These are phyloP conservation scores for Neodiprion fabricii DNA, from an alignment of 1,140 invertebrate genomes.

Conservation along the genomic window DNA sequence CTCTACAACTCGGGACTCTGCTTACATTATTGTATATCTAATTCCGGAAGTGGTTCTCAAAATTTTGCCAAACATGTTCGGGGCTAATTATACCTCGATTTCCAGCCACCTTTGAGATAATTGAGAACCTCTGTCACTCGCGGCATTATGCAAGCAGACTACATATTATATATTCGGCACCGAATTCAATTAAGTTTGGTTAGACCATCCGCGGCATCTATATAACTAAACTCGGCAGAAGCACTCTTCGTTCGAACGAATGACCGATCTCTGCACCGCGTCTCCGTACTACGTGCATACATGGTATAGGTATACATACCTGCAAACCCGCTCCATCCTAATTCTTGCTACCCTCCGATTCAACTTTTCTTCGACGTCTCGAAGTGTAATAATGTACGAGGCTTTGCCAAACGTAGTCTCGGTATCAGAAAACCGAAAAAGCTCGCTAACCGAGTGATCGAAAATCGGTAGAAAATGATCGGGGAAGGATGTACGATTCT, in stretches of 20 bases:
- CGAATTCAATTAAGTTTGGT: constrained; percentile 64
- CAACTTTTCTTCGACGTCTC: too few species aligned
- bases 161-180: constrained; percentile 64
- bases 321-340: too few species aligned
- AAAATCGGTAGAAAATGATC: too few species aligned
- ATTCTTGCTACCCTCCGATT: too few species aligned
- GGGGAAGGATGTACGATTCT: too few species aligned
- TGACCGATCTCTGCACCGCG: background rate
- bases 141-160: constrained; percentile 63
- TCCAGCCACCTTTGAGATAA: constrained; percentile 23
- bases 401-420: too few species aligned
- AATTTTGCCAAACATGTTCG: constrained; percentile 38
- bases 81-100: background rate
- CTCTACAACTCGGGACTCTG: constrained; percentile 54
- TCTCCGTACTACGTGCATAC: constrained; percentile 8
- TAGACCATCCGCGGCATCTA: constrained; percentile 42
- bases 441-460: too few species aligned
- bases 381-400: too few species aligned
- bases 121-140: constrained; percentile 49
- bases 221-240: too few species aligned
- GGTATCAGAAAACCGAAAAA: too few species aligned
- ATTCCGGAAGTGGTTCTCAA: constrained; percentile 59
- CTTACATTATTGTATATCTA: constrained; percentile 66
- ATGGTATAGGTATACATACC: too few species aligned
- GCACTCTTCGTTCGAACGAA: background rate